These are phyloP conservation scores for Cynopterus sphinx DNA, from an alignment of 2,797 vertebrate species.

Conservation along the genomic window DNA sequence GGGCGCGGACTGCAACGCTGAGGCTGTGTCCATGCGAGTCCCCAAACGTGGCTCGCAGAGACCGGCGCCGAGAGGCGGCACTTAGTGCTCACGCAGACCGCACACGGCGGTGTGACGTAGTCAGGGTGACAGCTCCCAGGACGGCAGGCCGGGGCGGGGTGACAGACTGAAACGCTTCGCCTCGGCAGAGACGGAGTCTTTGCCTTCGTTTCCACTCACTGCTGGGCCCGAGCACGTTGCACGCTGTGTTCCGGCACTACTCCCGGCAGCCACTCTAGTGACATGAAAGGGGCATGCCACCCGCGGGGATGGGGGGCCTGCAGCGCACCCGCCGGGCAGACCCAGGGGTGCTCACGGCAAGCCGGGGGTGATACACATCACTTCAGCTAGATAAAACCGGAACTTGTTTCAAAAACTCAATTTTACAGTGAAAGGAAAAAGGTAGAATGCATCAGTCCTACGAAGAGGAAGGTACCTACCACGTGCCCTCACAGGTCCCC, in stretches of 20 bases:
- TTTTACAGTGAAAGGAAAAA: not conserved
- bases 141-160: no score
- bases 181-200: no score
- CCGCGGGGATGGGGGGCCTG: not conserved
- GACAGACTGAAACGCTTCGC: no score
- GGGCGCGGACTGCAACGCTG: no score
- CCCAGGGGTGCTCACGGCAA: not conserved
- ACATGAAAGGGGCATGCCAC: not conserved
- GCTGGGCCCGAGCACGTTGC: not conserved
- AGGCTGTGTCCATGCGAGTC: no score
- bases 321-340: not conserved
- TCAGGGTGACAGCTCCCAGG: no score
- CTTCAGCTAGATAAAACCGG: not conserved
- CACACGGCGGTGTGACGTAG: no score
- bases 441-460: not conserved
- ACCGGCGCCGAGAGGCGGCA: no score
- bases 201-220: no score
- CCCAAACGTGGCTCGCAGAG: no score
- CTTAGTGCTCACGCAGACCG: no score
- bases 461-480: not conserved
- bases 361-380: fast-evolving
- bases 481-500: no score
- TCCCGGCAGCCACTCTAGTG: not conserved
- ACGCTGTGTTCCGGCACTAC: fast-evolving
- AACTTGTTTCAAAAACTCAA: not conserved